Conservation (phyloP, 2,113 vertebrate species). For the Heterochromis multidens region DNA sequence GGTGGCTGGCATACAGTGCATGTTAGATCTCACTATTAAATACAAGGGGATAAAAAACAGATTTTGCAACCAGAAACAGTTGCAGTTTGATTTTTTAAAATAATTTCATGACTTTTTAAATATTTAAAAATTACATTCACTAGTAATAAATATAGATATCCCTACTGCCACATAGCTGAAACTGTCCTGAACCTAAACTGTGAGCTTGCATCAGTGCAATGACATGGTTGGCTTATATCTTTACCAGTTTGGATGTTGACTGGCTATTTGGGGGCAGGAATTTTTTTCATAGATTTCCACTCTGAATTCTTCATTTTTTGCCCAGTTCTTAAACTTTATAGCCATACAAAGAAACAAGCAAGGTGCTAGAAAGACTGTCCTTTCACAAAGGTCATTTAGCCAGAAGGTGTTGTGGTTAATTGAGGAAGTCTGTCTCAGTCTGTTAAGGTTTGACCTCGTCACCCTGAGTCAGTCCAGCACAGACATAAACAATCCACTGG, state of each 20-base stretch:
- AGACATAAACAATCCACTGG: constrained; percentile 4
- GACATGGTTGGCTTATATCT: no score
- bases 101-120: no score
- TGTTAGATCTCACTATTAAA: not conserved
- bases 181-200: no score
- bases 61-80: not conserved
- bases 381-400: constrained; percentile 15
- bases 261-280: no score
- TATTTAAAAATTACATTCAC: no score
- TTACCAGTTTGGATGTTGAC: no score
- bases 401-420: constrained; percentile 31
- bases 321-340: not conserved
- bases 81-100: not conserved
- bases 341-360: not conserved
- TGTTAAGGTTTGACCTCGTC: not conserved
- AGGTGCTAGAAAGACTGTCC: not conserved
- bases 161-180: no score
- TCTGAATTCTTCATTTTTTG: not conserved
- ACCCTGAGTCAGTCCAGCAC: not conserved
- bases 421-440: constrained; percentile 15
- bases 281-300: not conserved
- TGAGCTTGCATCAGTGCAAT: no score
- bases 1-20: not conserved
- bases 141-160: no score
- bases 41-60: not conserved